Base-by-base conservation (phyloP, 2,113 vertebrate species). In the Drymodes brunneopygia region DNA sequence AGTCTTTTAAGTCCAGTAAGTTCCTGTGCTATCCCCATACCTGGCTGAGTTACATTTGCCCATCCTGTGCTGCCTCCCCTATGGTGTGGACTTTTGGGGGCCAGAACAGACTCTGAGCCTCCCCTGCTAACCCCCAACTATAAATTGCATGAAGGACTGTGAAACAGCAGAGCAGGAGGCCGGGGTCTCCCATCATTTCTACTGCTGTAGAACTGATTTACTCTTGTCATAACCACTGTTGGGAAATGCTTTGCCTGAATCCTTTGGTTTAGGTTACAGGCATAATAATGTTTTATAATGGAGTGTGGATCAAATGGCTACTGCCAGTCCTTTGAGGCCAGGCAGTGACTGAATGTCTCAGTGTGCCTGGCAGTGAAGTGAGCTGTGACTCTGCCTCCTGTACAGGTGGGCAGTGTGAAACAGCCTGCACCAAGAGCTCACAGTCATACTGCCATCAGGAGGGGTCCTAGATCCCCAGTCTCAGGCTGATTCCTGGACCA, bases 111-210 rank as follows among this genome's bases (percentile, higher is more conserved):
- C n/a, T 96, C 90, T 62, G 71, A 92, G 84, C 62, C 70, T 92
- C 56, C 20, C 22, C 33, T 7, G 13, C 60, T 73, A 29, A 65
- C 54, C 42, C 58, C 50, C 71, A 36, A 83, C 75, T 79, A 57
- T 82, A 90, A 95, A 94, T 78, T 88, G 51, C 75, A 56, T 29
- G 64, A 21, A 51, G 51, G 88, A 80, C 82, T 72, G 81, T 81
- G 88, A 92, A 97, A 86, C 29, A 8, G 67, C 71, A 94, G 90
- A 74, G 84, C 87, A 78, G 56, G 42, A 50, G 81, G 70, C 77
- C 0, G 0, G 71, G 61, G 23, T 82, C 40, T 85, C 81, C 80
- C 86, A 67, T 88, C 1, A 4, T 80, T 97, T 95, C 85, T 93
- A 61, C 56, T 81, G 86, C 72, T 73, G n/a, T 83, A 38, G 51